phyloP scores from a whole-genome alignment of 2,113 vertebrate genomes.

The Elaphurus davidianus region DNA sequence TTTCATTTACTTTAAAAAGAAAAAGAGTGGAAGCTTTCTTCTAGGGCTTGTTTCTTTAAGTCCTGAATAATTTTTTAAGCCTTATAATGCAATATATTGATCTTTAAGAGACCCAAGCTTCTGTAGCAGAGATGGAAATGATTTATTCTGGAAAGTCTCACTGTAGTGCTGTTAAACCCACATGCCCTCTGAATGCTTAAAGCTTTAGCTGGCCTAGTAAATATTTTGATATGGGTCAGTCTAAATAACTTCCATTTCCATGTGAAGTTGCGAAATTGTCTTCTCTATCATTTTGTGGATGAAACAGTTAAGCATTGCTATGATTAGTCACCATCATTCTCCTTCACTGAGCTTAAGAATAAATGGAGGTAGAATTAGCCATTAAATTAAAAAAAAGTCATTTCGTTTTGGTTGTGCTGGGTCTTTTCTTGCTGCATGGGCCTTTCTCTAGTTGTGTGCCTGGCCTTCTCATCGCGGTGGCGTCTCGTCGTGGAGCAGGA shows the following conservation, averaged over 20 bases:
- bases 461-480: background rate
- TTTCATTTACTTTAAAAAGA: background rate
- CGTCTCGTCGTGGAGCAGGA: background rate
- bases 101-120: background rate
- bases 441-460: background rate
- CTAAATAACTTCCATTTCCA: conserved; percentile 1
- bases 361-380: background rate
- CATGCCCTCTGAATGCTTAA: background rate
- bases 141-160: background rate
- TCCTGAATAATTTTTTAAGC: background rate
- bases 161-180: background rate
- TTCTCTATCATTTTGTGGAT: conserved; percentile 29
- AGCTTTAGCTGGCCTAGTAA: background rate
- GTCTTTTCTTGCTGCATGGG: background rate
- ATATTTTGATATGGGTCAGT: background rate
- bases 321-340: background rate
- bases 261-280: background rate
- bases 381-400: background rate
- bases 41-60: background rate
- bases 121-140: background rate
- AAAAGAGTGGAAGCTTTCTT: background rate
- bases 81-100: background rate
- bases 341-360: background rate
- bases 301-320: background rate
- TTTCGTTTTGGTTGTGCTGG: background rate